Evolutionary conservation across 2,888 invertebrate genomes (phyloP), one percentile per base, ranked within the genome.

Genomic region (Itoplectis maculator): DNA sequence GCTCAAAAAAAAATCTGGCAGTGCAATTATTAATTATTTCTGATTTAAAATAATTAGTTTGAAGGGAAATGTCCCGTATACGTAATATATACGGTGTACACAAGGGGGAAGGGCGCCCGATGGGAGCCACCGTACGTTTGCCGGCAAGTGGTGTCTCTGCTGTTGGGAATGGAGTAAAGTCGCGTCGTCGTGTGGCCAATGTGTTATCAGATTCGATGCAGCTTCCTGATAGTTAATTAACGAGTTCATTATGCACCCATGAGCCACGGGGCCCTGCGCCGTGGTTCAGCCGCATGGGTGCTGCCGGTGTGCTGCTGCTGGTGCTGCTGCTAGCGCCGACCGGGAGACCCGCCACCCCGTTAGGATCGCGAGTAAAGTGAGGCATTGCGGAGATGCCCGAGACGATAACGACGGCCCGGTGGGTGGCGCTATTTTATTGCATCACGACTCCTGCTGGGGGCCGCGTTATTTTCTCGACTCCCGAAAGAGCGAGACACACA

Each of bases 171-270:
- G 85, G 84, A 81, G 84, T 83, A 81, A 86, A 86, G 91, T 88
- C 87, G 88, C 89, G 89, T 80, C 78, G 81, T 91, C 91, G 91
- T 91, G 91, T 91, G 91, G 92, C 91, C 86, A 83, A 81, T 81
- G 87, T 83, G 88, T 92, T 92, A 92, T 92, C 92, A 91, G 92
- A 92, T 92, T 89, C 91, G 92, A 92, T 92, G 87, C 88, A 88
- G 90, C 90, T 89, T 91, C 89, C 90, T 88, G 92, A 92, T 92
- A 92, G 92, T 92, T 92, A 92, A 92, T 92, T 92, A 92, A 92
- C 92, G 92, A 92, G 92, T 92, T 92, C 92, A 92, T 92, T 92
- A 92, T 92, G 92, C 92, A 92, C 91, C 91, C 90, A 89, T 87
- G 87, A 88, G 65, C 89, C 88, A 87, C 87, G 87, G 84, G 85